Evolutionary conservation across 2,888 invertebrate species (phyloP).

Genomic region (Andrena bicolor): DNA sequence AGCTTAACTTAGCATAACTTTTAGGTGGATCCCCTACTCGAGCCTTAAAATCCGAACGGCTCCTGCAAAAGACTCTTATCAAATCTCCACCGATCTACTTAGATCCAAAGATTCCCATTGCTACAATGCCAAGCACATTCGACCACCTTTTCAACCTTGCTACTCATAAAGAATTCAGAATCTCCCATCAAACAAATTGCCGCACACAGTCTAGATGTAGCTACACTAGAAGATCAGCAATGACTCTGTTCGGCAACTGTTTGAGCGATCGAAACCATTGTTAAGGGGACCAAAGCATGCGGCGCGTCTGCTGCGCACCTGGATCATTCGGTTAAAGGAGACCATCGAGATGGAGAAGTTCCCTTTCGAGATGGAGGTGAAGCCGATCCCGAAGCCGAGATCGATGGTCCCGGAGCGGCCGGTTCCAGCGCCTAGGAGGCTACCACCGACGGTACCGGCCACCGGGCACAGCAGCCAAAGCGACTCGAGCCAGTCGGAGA

Average conservation of each 20-base stretch:
- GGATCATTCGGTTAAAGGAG: constrained; percentile 57
- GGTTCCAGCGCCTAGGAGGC: constrained; percentile 79
- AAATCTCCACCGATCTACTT: too few species aligned
- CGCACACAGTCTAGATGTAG: too few species aligned
- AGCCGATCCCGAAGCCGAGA: constrained; percentile 81
- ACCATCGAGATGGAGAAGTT: constrained; percentile 40
- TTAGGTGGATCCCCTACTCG: too few species aligned
- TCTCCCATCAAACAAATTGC: too few species aligned
- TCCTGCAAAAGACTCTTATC: too few species aligned
- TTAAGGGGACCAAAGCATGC: constrained; percentile 57
- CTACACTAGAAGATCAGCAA: too few species aligned
- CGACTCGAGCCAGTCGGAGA: constrained; percentile 78
- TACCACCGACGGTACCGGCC: constrained; percentile 45
- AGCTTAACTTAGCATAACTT: too few species aligned
- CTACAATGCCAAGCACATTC: too few species aligned
- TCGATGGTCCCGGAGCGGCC: constrained; percentile 76
- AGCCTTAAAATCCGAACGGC: too few species aligned
- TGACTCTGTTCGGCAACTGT: not conserved
- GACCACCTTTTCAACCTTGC: too few species aligned
- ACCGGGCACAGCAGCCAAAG: constrained; percentile 72
- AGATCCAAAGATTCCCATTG: too few species aligned
- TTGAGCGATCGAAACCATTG: constrained; percentile 1
- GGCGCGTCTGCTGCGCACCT: constrained; percentile 52
- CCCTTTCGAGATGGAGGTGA: constrained; percentile 77
- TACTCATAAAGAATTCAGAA: too few species aligned